phyloP scores from a whole-genome alignment of 2,888 invertebrate genomes.

The Calliphora vomitoria region DNA sequence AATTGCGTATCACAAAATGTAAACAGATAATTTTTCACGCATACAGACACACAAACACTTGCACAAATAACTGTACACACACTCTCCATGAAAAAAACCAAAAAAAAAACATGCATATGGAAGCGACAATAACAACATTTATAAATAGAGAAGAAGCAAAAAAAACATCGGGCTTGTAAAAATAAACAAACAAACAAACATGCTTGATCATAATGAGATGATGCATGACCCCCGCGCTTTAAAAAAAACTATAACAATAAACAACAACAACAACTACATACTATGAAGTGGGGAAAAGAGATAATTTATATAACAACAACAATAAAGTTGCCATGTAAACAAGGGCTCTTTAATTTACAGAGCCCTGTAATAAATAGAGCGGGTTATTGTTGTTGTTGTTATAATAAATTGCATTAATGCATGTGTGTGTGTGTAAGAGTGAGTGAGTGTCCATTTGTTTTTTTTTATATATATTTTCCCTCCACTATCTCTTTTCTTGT shows the following conservation, averaged over 20 bases:
- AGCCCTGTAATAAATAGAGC: slow-evolving; percentile 16
- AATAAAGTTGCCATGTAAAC: slow-evolving; percentile 37
- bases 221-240: slow-evolving; percentile 54
- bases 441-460: not conserved
- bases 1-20: slow-evolving; percentile 54
- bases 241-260: slow-evolving; percentile 4
- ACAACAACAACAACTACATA: not conserved
- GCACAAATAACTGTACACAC: not conserved
- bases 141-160: not conserved
- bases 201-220: slow-evolving; percentile 52
- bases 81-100: not conserved
- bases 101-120: not conserved
- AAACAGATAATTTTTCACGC: slow-evolving; percentile 57
- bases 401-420: slow-evolving; percentile 1
- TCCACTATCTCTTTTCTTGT: not conserved
- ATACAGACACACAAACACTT: not conserved
- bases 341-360: slow-evolving; percentile 23
- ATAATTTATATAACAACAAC: slow-evolving; percentile 1
- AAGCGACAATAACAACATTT: slow-evolving; percentile 3
- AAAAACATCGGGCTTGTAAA: not conserved
- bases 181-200: slow-evolving; percentile 29
- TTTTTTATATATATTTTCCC: not conserved
- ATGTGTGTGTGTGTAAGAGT: not conserved
- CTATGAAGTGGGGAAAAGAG: slow-evolving; percentile 5
- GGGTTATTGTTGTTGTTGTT: slow-evolving; percentile 4